These are phyloP conservation scores for Chionoecetes opilio DNA, from an alignment of 1,140 invertebrate species.

Conservation along the genomic window DNA sequence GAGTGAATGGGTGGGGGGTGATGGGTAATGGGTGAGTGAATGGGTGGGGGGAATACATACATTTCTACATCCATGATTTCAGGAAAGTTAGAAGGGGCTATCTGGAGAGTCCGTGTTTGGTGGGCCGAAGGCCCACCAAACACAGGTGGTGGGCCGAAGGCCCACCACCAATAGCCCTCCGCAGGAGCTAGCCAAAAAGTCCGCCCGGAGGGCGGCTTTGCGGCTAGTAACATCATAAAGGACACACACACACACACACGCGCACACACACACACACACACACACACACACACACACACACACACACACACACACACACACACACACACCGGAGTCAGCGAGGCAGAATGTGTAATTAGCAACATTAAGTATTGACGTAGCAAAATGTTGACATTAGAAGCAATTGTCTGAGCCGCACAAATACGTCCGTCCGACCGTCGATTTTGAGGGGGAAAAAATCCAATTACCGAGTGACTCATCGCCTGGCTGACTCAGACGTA, in stretches of 20 bases:
- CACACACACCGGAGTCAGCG: neutral
- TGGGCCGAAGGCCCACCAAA: too few relatives aligned
- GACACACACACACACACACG: neutral
- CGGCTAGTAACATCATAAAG: neutral
- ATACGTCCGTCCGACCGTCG: neutral
- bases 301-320: neutral
- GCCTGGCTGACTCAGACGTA: neutral
- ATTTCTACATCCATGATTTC: too few relatives aligned
- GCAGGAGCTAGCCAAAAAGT: too few relatives aligned
- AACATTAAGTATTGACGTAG: conserved; percentile 19
- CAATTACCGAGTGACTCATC: neutral
- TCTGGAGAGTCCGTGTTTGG: too few relatives aligned
- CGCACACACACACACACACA: neutral
- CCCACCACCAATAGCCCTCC: too few relatives aligned
- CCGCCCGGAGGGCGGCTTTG: too few relatives aligned
- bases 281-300: conserved; percentile 18
- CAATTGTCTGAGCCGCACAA: conserved; percentile 4
- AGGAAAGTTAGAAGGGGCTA: too few relatives aligned
- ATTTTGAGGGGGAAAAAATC: conserved; percentile 20
- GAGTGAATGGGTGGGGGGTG: too few relatives aligned
- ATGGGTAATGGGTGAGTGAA: too few relatives aligned
- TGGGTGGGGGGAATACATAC: too few relatives aligned
- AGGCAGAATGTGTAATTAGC: conserved; percentile 6
- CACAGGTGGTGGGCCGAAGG: too few relatives aligned
- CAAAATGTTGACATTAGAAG: conserved; percentile 20